Evolutionary conservation across 2,888 invertebrate species (phyloP), one percentile per base, ranked within the genome.

Genomic region (Stenurella melanura): DNA sequence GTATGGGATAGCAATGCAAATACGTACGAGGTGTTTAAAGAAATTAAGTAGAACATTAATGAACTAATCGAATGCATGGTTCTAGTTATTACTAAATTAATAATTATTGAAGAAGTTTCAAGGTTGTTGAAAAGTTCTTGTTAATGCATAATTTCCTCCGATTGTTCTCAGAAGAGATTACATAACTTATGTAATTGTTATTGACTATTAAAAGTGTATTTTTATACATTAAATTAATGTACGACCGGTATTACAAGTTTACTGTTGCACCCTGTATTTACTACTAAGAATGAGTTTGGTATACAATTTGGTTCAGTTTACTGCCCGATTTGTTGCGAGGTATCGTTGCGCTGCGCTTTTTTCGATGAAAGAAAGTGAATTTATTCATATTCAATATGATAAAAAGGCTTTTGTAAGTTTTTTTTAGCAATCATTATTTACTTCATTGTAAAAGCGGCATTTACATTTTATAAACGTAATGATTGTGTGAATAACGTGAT

Each of bases 361-460:
- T 56, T 30, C 18, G 12, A 34, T 69, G 38, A 58, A 42, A 56
- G 15, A 57, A 26, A 58, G n/a, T 50, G 11, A 17, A n/a, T n/a
- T 34, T 57, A 56, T 17, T 21, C 5, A 26, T 38, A 34, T 57
- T 12, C 15, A n/a, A 19, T 34, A 69, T 69, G 69, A 17, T 69
- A 12, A 69, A 58, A 38, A 69, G 38, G 34, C 18, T 69, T 1
- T 19, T 69, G 69, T 69, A 69, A 69, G 69, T 69, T 21, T 57
- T 68, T 66, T 17, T 67, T 56, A 5, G 3, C 19, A 21, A 18
- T 26, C 2, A 34, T 26, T 0, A 15, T 17, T 9, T 63, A 15
- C 11, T 18, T 57, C 4, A 1, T 19, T 57, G 17, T n/a, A 34
- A 15, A 21, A 12, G 30, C 38, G 1, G 0, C 17, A 18, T 64